Evolutionary conservation across 2,113 vertebrate species (phyloP).

Genomic region (Oxygymnocypris stewartii): DNA sequence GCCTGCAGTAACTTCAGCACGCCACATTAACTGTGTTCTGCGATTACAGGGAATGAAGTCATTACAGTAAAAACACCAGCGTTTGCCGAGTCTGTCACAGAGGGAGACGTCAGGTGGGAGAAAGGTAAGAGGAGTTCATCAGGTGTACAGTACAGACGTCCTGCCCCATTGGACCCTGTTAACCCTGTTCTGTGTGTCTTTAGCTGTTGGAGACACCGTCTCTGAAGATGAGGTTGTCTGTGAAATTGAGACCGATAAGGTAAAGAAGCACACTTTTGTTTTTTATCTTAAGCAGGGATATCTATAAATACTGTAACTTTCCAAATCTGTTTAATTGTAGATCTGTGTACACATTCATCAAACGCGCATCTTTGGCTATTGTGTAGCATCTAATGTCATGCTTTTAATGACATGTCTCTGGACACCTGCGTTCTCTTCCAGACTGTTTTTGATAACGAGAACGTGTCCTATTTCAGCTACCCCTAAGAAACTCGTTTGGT

Average conservation of each 20-base stretch:
- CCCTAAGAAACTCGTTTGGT: background rate
- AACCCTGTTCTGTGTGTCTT: constrained; percentile 40
- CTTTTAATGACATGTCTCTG: background rate
- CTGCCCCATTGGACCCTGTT: background rate
- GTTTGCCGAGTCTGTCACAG: constrained; percentile 98
- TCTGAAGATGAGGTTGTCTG: constrained; percentile 97
- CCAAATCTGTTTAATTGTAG: background rate
- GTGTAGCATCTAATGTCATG: background rate
- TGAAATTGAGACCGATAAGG: constrained; percentile 99
- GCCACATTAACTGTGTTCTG: constrained; percentile 31
- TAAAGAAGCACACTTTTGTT: constrained; percentile 58
- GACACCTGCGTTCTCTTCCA: background rate
- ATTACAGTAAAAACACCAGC: constrained; percentile 94
- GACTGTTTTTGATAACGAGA: background rate
- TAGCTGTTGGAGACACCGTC: constrained; percentile 95
- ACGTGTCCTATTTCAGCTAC: background rate
- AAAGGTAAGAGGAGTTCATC: constrained; percentile 80
- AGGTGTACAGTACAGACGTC: background rate
- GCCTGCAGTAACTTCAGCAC: background rate
- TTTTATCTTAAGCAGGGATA: background rate
- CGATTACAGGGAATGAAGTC: constrained; percentile 85
- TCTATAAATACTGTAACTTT: background rate
- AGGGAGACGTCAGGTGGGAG: constrained; percentile 99
- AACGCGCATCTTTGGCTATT: background rate
- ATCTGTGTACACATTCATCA: background rate